Conservation (phyloP, 1,140 invertebrate species). For the Drosophila hydei region DNA sequence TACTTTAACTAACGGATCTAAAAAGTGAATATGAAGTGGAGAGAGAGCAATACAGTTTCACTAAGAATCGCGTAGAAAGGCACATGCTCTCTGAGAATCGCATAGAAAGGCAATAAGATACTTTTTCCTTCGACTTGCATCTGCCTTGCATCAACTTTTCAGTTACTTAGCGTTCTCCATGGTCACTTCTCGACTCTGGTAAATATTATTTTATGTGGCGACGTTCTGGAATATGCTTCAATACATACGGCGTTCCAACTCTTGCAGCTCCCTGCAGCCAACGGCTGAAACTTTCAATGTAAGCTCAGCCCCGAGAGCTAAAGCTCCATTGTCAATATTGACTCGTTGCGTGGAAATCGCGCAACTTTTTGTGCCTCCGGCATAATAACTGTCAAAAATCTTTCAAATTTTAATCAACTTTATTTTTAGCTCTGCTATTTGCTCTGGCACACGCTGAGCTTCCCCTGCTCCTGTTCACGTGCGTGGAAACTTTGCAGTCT, state of each 20-base stretch:
- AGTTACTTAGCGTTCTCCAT: too few relatives aligned
- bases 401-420: conserved; percentile 83
- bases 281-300: background rate
- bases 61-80: too few relatives aligned
- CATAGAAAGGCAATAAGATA: too few relatives aligned
- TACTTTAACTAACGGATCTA: too few relatives aligned
- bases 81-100: too few relatives aligned
- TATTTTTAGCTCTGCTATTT: conserved; percentile 65
- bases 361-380: conserved; percentile 63
- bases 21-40: too few relatives aligned
- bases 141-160: too few relatives aligned
- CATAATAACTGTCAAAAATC: conserved; percentile 82
- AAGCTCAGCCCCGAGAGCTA: background rate
- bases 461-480: background rate
- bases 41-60: too few relatives aligned
- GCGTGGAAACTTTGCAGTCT: conserved; percentile 59
- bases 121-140: too few relatives aligned
- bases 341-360: conserved; percentile 65
- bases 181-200: too few relatives aligned
- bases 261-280: background rate
- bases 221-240: background rate
- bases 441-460: conserved; percentile 32
- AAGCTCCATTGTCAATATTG: conserved; percentile 72
- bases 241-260: background rate
- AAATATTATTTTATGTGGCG: too few relatives aligned